Evolutionary conservation across 2,797 vertebrate species (phyloP).

Genomic region (Megalops cyprinoides): DNA sequence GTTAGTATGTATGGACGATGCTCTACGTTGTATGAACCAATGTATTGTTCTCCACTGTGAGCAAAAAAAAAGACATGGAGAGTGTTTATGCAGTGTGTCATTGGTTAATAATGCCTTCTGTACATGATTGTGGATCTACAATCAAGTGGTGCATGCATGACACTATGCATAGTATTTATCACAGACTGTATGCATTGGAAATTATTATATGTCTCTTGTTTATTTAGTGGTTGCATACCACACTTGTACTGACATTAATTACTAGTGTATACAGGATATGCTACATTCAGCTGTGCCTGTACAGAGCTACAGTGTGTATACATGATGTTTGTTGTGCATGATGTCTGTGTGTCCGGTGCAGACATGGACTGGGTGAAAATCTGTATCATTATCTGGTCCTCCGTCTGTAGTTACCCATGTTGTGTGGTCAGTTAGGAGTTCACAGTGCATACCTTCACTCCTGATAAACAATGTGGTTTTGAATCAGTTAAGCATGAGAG

Average conservation of each 20-base stretch:
- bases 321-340: slow-evolving; percentile 3
- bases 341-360: slow-evolving; percentile 48
- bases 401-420: slow-evolving; percentile 57
- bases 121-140: slow-evolving; percentile 40
- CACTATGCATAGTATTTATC: not conserved
- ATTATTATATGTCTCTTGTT: slow-evolving; percentile 20
- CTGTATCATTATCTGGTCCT: slow-evolving; percentile 47
- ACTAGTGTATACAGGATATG: not conserved
- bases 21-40: slow-evolving; percentile 48
- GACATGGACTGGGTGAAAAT: slow-evolving; percentile 44
- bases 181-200: slow-evolving; percentile 2
- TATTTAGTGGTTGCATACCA: not conserved
- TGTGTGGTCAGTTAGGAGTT: slow-evolving; percentile 50
- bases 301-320: not conserved
- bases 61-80: slow-evolving; percentile 64
- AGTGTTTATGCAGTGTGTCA: slow-evolving; percentile 44
- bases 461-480: slow-evolving; percentile 61
- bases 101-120: slow-evolving; percentile 43
- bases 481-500: not conserved
- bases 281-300: not conserved
- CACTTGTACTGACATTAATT: not conserved
- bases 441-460: slow-evolving; percentile 74
- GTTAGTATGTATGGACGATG: slow-evolving; percentile 61
- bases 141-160: slow-evolving; percentile 17
- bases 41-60: slow-evolving; percentile 67